Evolutionary conservation across 2,113 vertebrate genomes (phyloP).

Genomic region (Centropristis striata): DNA sequence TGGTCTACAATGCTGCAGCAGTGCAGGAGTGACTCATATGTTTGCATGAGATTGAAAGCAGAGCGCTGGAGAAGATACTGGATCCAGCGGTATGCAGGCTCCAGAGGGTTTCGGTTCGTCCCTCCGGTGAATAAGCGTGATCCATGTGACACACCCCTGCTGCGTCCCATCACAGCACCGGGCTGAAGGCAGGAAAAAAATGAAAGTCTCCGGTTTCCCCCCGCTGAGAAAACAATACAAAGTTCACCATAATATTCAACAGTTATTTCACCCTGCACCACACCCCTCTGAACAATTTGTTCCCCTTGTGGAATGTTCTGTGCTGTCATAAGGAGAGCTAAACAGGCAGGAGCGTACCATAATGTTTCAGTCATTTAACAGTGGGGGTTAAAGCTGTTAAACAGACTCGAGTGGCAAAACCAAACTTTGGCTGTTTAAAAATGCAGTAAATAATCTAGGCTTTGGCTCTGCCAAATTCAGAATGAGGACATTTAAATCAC

Average conservation of each 20-base stretch:
- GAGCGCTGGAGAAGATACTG: conserved; percentile 50
- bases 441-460: not conserved
- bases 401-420: not conserved
- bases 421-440: not conserved
- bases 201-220: conserved; percentile 56
- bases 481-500: not conserved
- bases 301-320: conserved; percentile 41
- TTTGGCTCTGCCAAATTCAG: not conserved
- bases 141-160: conserved; percentile 51
- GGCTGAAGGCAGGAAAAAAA: conserved; percentile 37
- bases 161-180: conserved; percentile 24
- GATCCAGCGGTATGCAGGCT: conserved; percentile 65
- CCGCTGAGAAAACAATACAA: conserved; percentile 55
- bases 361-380: not conserved
- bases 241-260: conserved; percentile 63
- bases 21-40: conserved; percentile 54
- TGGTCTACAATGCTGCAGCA: conserved; percentile 26
- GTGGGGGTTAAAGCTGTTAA: not conserved
- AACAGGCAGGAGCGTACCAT: not conserved
- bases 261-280: conserved; percentile 43
- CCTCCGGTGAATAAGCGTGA: conserved; percentile 32
- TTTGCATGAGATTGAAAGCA: conserved; percentile 52
- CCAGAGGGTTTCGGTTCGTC: conserved; percentile 51
- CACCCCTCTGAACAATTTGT: conserved; percentile 47
- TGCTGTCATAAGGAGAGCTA: not conserved